phyloP scores from a whole-genome alignment of 2,888 invertebrate genomes.

The Lasius fuliginosus region DNA sequence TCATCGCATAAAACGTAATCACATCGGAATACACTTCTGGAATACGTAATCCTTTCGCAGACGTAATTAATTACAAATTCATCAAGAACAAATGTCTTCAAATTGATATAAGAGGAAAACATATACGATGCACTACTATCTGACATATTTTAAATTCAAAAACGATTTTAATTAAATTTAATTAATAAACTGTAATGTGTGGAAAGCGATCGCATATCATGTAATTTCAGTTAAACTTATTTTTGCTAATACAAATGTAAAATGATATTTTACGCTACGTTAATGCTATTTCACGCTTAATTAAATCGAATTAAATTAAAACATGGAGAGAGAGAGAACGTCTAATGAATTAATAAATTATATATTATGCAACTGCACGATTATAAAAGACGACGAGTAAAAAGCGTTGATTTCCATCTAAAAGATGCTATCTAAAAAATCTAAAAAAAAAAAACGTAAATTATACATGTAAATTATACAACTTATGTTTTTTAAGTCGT shows the following conservation, averaged over 20 bases:
- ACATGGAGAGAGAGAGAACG: background rate
- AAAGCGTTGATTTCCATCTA: background rate
- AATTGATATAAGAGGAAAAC: background rate
- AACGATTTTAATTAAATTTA: conserved; percentile 6
- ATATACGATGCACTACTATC: background rate
- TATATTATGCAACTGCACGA: background rate
- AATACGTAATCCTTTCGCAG: conserved; percentile 63
- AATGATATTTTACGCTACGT: background rate
- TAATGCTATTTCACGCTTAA: background rate
- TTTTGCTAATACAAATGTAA: background rate
- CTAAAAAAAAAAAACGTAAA: background rate
- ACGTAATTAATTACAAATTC: conserved; percentile 44
- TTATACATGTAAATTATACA: background rate
- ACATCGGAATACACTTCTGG: conserved; percentile 64
- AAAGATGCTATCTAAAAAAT: background rate
- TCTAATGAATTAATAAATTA: background rate
- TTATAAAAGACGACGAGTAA: background rate
- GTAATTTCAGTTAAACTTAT: background rate
- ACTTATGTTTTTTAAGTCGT: background rate
- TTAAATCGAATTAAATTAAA: conserved; percentile 1
- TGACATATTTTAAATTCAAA: conserved; percentile 11
- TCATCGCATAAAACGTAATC: conserved; percentile 69
- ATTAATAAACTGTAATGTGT: background rate
- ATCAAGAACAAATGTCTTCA: conserved; percentile 6
- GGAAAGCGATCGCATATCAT: background rate